phyloP scores from a whole-genome alignment of 2,113 vertebrate species.

The Ellobius talpinus region DNA sequence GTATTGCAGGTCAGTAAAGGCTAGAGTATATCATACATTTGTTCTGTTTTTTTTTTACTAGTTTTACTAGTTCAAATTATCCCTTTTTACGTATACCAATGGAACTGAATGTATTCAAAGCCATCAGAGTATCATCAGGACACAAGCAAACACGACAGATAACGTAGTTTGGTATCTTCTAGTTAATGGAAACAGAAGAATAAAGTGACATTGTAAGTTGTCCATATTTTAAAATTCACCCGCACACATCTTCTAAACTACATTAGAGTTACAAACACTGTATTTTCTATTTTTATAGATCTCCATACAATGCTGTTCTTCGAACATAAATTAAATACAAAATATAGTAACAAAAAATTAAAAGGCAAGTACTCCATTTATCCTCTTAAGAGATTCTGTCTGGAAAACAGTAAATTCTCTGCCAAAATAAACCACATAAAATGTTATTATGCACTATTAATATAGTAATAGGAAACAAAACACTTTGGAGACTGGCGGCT shows the following conservation, averaged over 20 bases:
- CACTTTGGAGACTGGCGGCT: background rate
- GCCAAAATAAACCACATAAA: background rate
- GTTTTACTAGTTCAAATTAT: background rate
- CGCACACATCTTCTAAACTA: background rate
- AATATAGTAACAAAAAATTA: background rate
- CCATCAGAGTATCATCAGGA: background rate
- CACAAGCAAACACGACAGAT: background rate
- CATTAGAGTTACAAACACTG: background rate
- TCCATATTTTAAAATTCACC: background rate
- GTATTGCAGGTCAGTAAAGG: background rate
- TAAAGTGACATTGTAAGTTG: background rate
- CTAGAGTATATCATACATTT: background rate
- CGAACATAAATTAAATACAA: background rate
- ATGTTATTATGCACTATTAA: background rate
- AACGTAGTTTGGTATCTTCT: background rate
- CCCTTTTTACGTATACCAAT: background rate
- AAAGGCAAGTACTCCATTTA: background rate
- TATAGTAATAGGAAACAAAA: background rate
- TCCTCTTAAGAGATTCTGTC: background rate
- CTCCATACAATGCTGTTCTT: background rate
- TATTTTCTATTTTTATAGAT: slow-evolving; percentile 13
- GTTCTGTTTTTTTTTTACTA: background rate
- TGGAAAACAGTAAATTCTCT: background rate
- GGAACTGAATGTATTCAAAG: background rate
- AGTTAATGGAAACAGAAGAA: background rate